These are phyloP conservation scores for Drosophila neocordata DNA, from an alignment of 1,140 invertebrate species.

Conservation along the genomic window DNA sequence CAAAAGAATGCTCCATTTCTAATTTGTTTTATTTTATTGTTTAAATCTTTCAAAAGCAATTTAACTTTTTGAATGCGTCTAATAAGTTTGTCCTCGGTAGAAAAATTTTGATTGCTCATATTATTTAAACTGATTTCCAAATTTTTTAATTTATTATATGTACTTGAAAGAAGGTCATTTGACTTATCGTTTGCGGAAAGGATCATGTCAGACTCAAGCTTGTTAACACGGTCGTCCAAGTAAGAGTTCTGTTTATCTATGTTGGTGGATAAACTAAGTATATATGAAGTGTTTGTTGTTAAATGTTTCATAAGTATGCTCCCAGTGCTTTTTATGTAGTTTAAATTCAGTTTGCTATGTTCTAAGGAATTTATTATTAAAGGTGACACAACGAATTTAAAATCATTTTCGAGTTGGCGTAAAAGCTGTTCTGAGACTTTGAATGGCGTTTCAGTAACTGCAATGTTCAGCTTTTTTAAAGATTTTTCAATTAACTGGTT, in stretches of 20 bases:
- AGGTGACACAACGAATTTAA: neutral
- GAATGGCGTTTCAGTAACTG: neutral
- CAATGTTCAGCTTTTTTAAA: too few relatives aligned
- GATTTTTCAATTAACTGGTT: neutral
- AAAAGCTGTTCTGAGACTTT: neutral
- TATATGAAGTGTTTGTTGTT: neutral
- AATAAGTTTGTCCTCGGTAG: neutral
- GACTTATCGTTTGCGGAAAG: neutral
- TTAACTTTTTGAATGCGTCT: constrained; percentile 8
- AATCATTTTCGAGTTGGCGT: neutral
- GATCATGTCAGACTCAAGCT: neutral
- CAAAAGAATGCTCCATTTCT: constrained; percentile 8
- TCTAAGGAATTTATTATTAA: neutral
- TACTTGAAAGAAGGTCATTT: neutral
- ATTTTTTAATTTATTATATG: neutral
- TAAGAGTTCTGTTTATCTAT: neutral
- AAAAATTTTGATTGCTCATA: neutral
- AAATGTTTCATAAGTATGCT: neutral
- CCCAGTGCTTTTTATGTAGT: neutral
- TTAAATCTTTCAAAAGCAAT: neutral
- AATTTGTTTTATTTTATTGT: neutral
- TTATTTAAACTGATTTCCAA: constrained; percentile 21
- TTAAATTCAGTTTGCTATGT: neutral
- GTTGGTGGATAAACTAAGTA: neutral
- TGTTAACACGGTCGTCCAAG: neutral